Evolutionary conservation across 2,113 vertebrate species (phyloP), one percentile per base, ranked within the genome.

Genomic region (Forbesichthys agassizii): DNA sequence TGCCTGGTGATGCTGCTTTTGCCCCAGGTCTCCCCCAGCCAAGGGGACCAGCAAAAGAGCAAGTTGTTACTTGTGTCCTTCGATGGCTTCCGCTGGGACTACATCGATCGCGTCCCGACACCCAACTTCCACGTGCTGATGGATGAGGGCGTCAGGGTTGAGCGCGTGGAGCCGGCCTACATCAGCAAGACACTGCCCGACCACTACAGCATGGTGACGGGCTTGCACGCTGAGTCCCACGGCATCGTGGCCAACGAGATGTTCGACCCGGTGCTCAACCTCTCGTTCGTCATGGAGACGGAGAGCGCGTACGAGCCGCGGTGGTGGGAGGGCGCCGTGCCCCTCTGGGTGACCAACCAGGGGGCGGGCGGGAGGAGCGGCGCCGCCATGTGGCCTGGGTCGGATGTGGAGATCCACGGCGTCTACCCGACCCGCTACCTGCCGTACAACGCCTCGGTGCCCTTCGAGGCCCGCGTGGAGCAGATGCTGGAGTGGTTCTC

Each of bases 11-110:
- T 48, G 46, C 48, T 84, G 48, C 56, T 84, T n/a, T 64, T 84
- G 48, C 84, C 80, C 11, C 69, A 77, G 63, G 78, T 66, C 52
- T 79, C 78, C 18, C 71, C 61, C 11, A 66, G 61, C 7, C 62
- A 5, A 13, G 6, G 69, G 7, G 52, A 33, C 61, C 74, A 77
- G 9, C 77, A 63, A 1, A 48, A 83, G 1, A 84, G 88, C 57
- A 91, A 92, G 13, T 91, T 97, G 48, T 88, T 98, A 36, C 86
- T 98, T 0, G 84, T 98, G 61, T 98, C 96, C 3, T 98, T 96
- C 13, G 96, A 98, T 54, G 96, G 96, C 58, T 98, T 98, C 79
- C 93, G 95, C 0, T 96, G 95, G 92, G 96, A 98, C 90, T 98
- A 98, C 71, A 82, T 97, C 11, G 77, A 95, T 55, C 94, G 89